These are phyloP conservation scores for Drosophila mimetica DNA, from an alignment of 2,888 invertebrate genomes.

Conservation along the genomic window DNA sequence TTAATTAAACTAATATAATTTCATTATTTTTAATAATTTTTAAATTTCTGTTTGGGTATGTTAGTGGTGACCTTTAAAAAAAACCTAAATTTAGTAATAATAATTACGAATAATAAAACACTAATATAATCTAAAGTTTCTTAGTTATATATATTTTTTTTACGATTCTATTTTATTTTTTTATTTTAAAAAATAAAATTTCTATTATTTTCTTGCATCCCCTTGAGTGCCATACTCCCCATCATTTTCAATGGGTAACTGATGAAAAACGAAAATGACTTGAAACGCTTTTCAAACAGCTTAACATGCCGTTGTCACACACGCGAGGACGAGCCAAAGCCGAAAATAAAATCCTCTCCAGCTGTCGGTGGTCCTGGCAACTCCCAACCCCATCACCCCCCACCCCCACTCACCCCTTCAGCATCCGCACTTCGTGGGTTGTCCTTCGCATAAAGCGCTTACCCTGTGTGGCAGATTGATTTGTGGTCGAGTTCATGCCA, in stretches of 20 bases:
- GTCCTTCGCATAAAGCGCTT: constrained; percentile 61
- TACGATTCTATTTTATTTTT: too few relatives aligned
- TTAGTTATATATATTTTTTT: too few relatives aligned
- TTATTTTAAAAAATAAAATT: too few relatives aligned
- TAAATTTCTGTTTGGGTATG: too few relatives aligned
- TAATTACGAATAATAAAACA: too few relatives aligned
- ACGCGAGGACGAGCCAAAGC: constrained; percentile 46
- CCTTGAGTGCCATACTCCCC: background rate
- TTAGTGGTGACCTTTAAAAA: too few relatives aligned
- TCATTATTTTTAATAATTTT: too few relatives aligned
- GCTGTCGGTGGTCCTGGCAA: constrained; percentile 35
- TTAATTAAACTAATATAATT: too few relatives aligned
- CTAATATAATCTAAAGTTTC: too few relatives aligned
- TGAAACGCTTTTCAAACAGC: constrained; percentile 76
- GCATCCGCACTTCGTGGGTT: constrained; percentile 32
- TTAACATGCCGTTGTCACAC: constrained; percentile 73
- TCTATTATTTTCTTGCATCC: too few relatives aligned
- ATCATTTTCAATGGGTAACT: background rate
- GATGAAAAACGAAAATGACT: constrained; percentile 51
- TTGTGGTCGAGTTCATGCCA: constrained; percentile 78
- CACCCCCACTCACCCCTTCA: constrained; percentile 2
- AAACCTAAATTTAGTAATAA: too few relatives aligned
- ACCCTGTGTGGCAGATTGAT: constrained; percentile 74
- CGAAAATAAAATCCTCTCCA: constrained; percentile 46
- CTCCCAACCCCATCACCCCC: background rate